Conservation (phyloP, 2,113 vertebrate genomes). For the Coptodon rendalli region DNA sequence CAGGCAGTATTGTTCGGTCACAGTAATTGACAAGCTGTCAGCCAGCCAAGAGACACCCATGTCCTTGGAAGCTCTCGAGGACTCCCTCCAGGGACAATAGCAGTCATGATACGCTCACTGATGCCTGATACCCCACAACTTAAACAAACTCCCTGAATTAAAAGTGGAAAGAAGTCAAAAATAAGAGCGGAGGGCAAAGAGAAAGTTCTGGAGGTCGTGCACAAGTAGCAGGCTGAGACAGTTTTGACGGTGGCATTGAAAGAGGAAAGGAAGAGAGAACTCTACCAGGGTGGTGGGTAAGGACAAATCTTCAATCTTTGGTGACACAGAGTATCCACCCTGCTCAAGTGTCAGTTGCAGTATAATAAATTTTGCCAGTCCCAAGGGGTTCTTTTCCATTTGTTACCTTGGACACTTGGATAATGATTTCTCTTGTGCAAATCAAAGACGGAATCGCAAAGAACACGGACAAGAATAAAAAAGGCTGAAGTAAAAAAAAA, state of each 20-base stretch:
- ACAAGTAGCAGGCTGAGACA: background rate
- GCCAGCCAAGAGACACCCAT: slow-evolving; percentile 43
- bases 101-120: slow-evolving; percentile 1
- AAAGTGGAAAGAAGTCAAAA: background rate
- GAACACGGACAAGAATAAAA: background rate
- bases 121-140: background rate
- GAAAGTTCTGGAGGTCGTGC: background rate
- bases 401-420: background rate
- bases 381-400: background rate
- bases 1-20: slow-evolving; percentile 8
- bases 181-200: background rate
- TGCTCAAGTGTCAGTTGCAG: background rate
- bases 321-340: background rate
- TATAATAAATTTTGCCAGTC: background rate
- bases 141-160: background rate
- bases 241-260: background rate
- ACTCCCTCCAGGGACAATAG: slow-evolving; percentile 12
- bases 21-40: slow-evolving; percentile 63
- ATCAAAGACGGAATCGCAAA: background rate
- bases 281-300: background rate
- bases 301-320: background rate
- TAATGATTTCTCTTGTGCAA: background rate
- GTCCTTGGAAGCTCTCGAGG: slow-evolving; percentile 59
- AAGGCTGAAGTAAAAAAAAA: background rate
- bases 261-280: background rate